Evolutionary conservation across 2,888 invertebrate genomes (phyloP).

Genomic region (Tineola bisselliella): DNA sequence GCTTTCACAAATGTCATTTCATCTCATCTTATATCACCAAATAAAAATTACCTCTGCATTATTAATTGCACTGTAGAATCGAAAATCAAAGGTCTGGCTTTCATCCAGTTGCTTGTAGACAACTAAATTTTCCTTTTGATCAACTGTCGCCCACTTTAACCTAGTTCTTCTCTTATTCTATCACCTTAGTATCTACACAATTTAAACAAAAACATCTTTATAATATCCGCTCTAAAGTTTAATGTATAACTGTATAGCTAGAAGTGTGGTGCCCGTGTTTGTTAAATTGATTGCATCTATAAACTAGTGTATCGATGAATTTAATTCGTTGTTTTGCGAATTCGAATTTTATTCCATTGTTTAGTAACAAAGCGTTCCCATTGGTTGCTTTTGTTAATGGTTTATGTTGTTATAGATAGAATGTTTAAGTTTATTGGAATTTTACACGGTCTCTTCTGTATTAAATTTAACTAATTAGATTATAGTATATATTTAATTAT

Average conservation of each 20-base stretch:
- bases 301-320: slow-evolving; percentile 2
- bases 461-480: no score
- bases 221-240: neutral
- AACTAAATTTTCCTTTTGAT: slow-evolving; percentile 12
- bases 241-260: neutral
- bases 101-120: slow-evolving; percentile 3
- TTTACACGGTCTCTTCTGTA: no score
- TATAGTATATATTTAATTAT: no score
- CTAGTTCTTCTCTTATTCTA: slow-evolving; percentile 7
- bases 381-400: neutral
- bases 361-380: neutral
- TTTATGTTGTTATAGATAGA: neutral
- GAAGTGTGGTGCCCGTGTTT: neutral
- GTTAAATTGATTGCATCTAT: neutral
- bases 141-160: slow-evolving; percentile 13
- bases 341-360: neutral
- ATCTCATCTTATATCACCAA: neutral
- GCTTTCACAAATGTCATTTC: no score
- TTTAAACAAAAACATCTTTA: neutral
- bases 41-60: neutral
- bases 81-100: slow-evolving; percentile 11
- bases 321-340: slow-evolving; percentile 1
- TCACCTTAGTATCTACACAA: neutral
- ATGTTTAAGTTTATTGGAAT: no score
- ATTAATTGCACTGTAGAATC: neutral